Evolutionary conservation across 2,888 invertebrate species (phyloP), one percentile per base, ranked within the genome.

Genomic region (Eilema depressum): DNA sequence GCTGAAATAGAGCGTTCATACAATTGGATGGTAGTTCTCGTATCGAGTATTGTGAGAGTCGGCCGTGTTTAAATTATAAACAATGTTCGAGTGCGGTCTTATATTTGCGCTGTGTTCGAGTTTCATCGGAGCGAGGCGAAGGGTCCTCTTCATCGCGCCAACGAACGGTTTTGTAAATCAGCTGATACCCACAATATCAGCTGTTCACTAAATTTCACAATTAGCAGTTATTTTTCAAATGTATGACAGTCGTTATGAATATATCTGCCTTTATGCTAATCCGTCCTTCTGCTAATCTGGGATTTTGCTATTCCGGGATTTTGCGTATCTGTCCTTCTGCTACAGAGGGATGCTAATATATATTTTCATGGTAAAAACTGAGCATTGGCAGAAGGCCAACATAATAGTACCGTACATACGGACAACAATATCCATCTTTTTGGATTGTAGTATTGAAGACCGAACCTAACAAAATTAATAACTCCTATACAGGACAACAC

Each of bases 11-110:
- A 26, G 41, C 37, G 26, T 75, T 59, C 70, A 17, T 59, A 14
- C 23, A 23, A 59, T 53, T 28, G 37, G 10, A 53, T 56, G 59
- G 60, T 20, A 71, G 53, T 56, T 69, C 25, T 25, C 23, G 62
- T 60, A 14, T 28, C 20, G 53, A 66, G 23, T 63, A 60, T 25
- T 61, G 57, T 63, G 28, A 14, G 11, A 25, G 23, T 28, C 25
- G 28, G 62, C 37, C 63, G 59, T 75, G 62, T 71, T 73, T 66
- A 65, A 67, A 73, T 74, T 63, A 63, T 72, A 77, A 73, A 72
- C 69, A 68, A 41, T 14, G 26, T 61, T 65, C 37, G 30, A 68
- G 61, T 64, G 53, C 56, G 28, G 62, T 56, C 23, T 60, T 63
- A 28, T 75, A 63, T 75, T 72, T 70, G 70, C 59, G 68, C 62